A percentile compares a stretch with the other conserved stretches of the same genome.
phyloP scores from a whole-genome alignment of 2,888 invertebrate genomes.

The Papilio gigon region DNA sequence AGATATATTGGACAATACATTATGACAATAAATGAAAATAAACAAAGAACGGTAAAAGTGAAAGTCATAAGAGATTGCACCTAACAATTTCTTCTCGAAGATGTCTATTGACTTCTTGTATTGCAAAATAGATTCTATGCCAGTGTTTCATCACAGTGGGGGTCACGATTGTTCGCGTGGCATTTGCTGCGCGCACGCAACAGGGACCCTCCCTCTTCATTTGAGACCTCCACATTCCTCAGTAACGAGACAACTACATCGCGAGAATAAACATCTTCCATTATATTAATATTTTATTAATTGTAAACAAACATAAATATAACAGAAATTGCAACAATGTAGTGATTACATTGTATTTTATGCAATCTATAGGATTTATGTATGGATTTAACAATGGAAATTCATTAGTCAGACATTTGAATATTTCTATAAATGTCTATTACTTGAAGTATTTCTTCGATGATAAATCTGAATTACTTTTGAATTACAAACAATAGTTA shows the following conservation, averaged over 20 bases:
- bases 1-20: neutral
- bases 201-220: slow-evolving; percentile 44
- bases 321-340: neutral
- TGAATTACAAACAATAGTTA: neutral
- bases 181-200: slow-evolving; percentile 60
- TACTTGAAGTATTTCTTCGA: neutral
- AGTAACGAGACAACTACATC: slow-evolving; percentile 23
- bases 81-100: neutral
- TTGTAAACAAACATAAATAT: neutral
- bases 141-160: slow-evolving; percentile 43
- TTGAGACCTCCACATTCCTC: slow-evolving; percentile 74
- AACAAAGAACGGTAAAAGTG: slow-evolving; percentile 12
- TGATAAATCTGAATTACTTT: neutral
- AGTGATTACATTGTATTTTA: neutral
- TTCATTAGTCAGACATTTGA: neutral
- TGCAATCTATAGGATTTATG: neutral
- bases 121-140: slow-evolving; percentile 1
- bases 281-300: neutral
- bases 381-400: neutral
- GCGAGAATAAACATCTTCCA: neutral
- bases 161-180: slow-evolving; percentile 69
- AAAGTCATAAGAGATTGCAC: neutral
- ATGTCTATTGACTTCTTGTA: slow-evolving; percentile 10
- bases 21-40: neutral
- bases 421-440: neutral